Base-by-base conservation (phyloP, 2,888 invertebrate genomes). In the Rhagonycha lutea region DNA sequence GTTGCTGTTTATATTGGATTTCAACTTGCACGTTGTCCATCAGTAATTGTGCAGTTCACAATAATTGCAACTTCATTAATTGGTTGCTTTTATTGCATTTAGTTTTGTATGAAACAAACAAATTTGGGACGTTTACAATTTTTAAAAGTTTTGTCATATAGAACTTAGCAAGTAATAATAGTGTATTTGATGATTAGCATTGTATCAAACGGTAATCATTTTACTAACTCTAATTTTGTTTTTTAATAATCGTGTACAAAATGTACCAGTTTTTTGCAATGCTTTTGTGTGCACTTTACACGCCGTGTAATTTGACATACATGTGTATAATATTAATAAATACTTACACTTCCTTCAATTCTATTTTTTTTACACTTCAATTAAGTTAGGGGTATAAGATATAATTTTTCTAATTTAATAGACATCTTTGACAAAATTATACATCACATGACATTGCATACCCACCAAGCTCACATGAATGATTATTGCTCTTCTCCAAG, bases 201-300 rank as follows among this genome's bases (percentile, higher is more conserved):
- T 84, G 85, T 84, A 83, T 26, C 83, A 83, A 83, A 83, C 79
- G 81, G 81, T 83, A 81, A 81, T 77, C 79, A 82, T 82, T 80
- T 81, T 81, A 68, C 69, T 70, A 63, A 68, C 63, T 74, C 11
- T 76, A 71, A 70, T 74, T 73, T 74, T 75, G 72, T 75, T 75
- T 47, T 47, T 76, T 71, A 47, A 62, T 63, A 69, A 68, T 68
- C 63, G 73, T 72, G 68, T 77, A 70, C 32, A 69, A 77, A 70
- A 82, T 81, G 82, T 81, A 81, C 81, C 79, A 76, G 79, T 81
- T 83, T 85, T 85, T 84, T 85, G 83, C 85, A 83, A 82, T 84
- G 85, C 84, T 83, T 78, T 77, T 80, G 76, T 81, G 81, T 82
- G 81, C 82, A 79, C 72, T 81, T 83, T 83, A 82, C 85, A 85